Conservation (phyloP, 23 tunicate genomes). For the Corella eumyota region DNA sequence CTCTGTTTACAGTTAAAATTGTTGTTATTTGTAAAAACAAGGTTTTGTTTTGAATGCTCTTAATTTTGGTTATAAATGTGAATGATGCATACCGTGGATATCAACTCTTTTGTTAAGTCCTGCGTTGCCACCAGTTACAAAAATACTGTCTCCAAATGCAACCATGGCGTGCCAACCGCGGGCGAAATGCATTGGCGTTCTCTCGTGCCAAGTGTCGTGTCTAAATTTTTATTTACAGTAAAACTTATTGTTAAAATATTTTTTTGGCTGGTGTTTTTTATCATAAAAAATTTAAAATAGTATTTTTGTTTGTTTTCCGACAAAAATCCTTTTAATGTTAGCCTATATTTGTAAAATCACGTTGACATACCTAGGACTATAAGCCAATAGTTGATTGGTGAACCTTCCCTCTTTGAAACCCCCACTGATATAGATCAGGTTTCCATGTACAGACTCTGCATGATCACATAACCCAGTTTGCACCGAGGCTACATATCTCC, state of each 20-base stretch:
- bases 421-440: conserved; percentile 92
- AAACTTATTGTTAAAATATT: too few relatives aligned
- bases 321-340: too few relatives aligned
- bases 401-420: conserved; percentile 99
- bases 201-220: conserved; percentile 99
- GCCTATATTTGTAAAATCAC: too few relatives aligned
- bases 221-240: too few relatives aligned
- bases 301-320: too few relatives aligned
- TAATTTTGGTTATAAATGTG: not conserved
- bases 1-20: conserved; percentile 22
- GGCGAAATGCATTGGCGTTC: conserved; percentile 96
- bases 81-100: conserved; percentile 90
- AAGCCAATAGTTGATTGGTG: conserved; percentile 92
- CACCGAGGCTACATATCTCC: conserved; percentile 99
- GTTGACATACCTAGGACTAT: conserved; percentile 88
- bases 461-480: conserved; percentile 99
- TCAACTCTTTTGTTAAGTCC: conserved; percentile 94
- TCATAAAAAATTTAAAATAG: too few relatives aligned
- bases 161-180: conserved; percentile 99
- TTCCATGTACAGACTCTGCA: conserved; percentile 93
- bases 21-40: not conserved
- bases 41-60: not conserved
- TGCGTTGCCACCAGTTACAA: conserved; percentile 98
- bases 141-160: conserved; percentile 85
- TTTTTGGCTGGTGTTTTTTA: too few relatives aligned